Evolutionary conservation across 53 echinoderm and acorn worm species (phyloP), one percentile per base, ranked within the genome.

Genomic region (Paracentrotus lividus): DNA sequence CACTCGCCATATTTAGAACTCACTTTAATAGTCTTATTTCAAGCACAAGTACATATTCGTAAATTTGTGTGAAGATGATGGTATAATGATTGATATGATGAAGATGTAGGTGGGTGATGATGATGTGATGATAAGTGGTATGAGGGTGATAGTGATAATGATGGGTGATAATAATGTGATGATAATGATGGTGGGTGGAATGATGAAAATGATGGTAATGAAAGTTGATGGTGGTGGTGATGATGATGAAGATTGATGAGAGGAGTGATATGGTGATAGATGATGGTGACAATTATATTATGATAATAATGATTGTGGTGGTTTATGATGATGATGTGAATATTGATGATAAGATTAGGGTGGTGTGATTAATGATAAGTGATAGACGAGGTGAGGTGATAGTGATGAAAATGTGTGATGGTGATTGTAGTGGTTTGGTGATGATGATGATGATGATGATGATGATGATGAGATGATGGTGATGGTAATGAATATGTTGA

Each of bases 81-180:
- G n/a, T n/a, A n/a, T n/a, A n/a, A n/a, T n/a, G n/a, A n/a, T n/a
- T n/a, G n/a, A n/a, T n/a, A n/a, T n/a, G n/a, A n/a, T n/a, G n/a
- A n/a, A n/a, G n/a, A n/a, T n/a, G n/a, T n/a, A 36, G 5, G 78
- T 18, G 3, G 55, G 13, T 4, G 55, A 55, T 4, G 55, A 55
- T 4, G 13, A 55, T 4, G 55, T 7, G 36, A 88, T 54, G 16
- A 61, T 67, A 36, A 42, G n/a, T n/a, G n/a, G n/a, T n/a, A n/a
- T 42, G 78, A 5, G 9, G 42, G 78, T 78, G 18, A 40, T 78
- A 23, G 68, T 67, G 36, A 18, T 90, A 36, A 90, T 60, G 78
- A 44, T 42, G 36, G 7, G 5, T 42, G 18, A 2, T 1, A 78
- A 9, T 33, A 76, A 9, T 8, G 18, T 3, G 76, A 76, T 5